These are phyloP conservation scores for Aphrophora alni DNA, from an alignment of 2,888 invertebrate genomes.

Conservation along the genomic window DNA sequence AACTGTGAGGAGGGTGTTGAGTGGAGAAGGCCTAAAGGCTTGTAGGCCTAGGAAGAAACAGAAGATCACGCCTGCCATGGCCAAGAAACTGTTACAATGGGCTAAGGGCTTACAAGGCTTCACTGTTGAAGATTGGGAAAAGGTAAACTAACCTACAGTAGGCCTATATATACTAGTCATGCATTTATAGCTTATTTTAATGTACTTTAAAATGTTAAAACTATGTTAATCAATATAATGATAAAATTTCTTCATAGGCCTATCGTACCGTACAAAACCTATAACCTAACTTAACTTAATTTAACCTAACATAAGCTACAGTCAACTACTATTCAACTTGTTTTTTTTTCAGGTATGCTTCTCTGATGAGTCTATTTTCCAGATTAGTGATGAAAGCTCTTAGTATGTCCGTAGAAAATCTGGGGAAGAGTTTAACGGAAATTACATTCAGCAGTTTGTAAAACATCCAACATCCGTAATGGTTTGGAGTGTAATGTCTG, in stretches of 20 bases:
- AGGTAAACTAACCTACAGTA: too few relatives aligned
- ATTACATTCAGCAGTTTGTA: constrained; percentile 33
- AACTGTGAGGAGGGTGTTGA: constrained; percentile 21
- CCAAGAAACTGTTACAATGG: constrained; percentile 29
- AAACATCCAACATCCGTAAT: constrained; percentile 36
- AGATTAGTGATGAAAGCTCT: constrained; percentile 18
- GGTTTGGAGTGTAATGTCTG: constrained; percentile 36
- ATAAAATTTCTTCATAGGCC: too few relatives aligned
- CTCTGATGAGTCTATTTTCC: constrained; percentile 37
- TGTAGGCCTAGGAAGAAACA: constrained; percentile 29
- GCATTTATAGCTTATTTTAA: too few relatives aligned
- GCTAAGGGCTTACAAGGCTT: constrained; percentile 19
- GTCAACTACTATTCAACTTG: too few relatives aligned
- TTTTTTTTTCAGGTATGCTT: too few relatives aligned
- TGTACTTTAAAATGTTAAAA: too few relatives aligned
- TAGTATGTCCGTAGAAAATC: constrained; percentile 28
- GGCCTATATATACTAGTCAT: too few relatives aligned
- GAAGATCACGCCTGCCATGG: constrained; percentile 37
- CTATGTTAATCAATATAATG: too few relatives aligned
- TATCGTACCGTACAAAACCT: background rate
- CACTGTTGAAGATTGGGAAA: constrained; percentile 10
- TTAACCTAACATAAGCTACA: too few relatives aligned
- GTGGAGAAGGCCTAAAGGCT: constrained; percentile 28
- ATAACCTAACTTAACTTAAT: background rate
- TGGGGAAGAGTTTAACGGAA: constrained; percentile 32